Conservation (phyloP, 2,888 invertebrate genomes). For the Scaptomyza cyrtandrae region DNA sequence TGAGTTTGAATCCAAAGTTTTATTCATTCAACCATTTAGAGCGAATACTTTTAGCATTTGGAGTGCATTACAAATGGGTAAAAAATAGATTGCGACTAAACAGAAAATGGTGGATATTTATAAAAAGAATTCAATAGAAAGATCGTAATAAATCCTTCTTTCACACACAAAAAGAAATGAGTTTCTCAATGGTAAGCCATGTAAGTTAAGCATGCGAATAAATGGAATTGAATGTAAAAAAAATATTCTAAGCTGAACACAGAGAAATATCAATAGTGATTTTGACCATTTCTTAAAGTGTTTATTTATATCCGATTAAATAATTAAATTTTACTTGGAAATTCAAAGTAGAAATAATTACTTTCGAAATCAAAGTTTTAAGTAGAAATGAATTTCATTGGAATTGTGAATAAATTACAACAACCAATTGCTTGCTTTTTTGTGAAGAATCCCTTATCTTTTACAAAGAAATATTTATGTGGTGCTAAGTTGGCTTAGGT, state of each 20-base stretch:
- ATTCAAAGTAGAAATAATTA: neutral
- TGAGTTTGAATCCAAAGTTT: constrained; percentile 12
- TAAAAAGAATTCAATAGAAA: constrained; percentile 4
- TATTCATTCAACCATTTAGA: constrained; percentile 12
- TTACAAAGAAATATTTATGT: neutral
- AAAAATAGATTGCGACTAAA: constrained; percentile 14
- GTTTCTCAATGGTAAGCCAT: neutral
- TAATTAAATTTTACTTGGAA: neutral
- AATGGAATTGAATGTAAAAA: too few species aligned
- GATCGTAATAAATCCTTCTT: neutral
- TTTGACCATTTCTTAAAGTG: neutral
- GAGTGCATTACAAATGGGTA: constrained; percentile 33
- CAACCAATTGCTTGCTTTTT: neutral
- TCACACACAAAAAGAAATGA: neutral
- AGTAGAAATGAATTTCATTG: neutral
- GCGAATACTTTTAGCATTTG: constrained; percentile 16
- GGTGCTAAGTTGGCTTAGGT: neutral
- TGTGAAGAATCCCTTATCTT: neutral
- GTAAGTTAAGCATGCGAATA: neutral
- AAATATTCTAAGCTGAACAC: neutral
- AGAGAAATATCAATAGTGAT: neutral
- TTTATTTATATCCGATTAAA: neutral
- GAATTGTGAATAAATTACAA: neutral
- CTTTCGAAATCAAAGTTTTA: neutral
- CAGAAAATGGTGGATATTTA: neutral